Base-by-base conservation (phyloP, 2,888 invertebrate genomes). In the Nymphalis polychloros region DNA sequence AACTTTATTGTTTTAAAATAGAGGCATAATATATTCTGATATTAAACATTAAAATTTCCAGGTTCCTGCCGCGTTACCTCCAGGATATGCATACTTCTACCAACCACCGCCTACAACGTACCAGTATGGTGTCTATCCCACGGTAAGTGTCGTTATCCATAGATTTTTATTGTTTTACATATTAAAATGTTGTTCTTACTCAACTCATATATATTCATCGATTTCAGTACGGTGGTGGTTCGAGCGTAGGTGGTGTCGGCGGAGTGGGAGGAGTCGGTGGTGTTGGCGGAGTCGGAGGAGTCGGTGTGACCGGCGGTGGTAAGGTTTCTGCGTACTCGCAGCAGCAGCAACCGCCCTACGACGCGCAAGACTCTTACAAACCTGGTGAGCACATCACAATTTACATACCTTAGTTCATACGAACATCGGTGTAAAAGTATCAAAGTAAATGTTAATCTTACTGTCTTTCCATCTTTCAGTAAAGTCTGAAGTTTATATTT, bases 81-180 rank as follows among this genome's bases (percentile, higher is more conserved):
- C 96, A 5, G 95, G 94, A 70, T 96, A 95, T 84, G 95, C 95
- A 72, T 97, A 96, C 89, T 96, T 96, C 90, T 95, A 95, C 82
- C 95, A 96, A 69, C 93, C 95, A 0, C 95, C 95, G 0, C 95
- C 95, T 47, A 95, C 95, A 74, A 94, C 95, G 64, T 96, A 96
- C 88, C 96, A 95, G 80, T 96, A 96, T 78, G 95, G 95, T 72
- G 94, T 95, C 65, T 96, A 96, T 81, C 95, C 96, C 66, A 87
- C 89, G 84, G 95, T 96, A 81, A 93, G 93, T 88, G 62, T 67
- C 16, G 17, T n/a, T 35, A n/a, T 41, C 16, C 7, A 59, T 6
- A 17, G 31, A 17, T 8, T n/a, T 31, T 31, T 31, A 17, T 2
- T 55, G 2, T 31, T 20, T 8, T 31, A 8, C 1, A 47, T 47